Percentiles rank a stretch among this genome's conserved stretches.
Evolutionary conservation across 2,797 vertebrate genomes (phyloP).

Genomic region (Moxostoma hubbsi): DNA sequence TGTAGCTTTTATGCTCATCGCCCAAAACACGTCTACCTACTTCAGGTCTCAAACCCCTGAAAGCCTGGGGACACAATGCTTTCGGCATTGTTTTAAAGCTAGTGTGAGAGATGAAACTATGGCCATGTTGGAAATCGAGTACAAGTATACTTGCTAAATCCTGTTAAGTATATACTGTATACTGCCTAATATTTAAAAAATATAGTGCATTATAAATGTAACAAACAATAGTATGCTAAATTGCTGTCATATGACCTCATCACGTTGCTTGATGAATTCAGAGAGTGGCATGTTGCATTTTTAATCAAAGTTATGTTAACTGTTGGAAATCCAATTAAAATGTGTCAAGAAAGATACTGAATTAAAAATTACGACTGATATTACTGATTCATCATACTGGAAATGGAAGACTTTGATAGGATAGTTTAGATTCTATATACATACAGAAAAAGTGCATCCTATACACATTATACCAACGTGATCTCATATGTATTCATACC

Average conservation of each 20-base stretch:
- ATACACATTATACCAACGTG: too few relatives aligned
- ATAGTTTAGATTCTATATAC: too few relatives aligned
- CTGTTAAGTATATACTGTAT: background rate
- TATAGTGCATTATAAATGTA: background rate
- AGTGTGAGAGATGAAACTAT: conserved; percentile 56
- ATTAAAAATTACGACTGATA: too few relatives aligned
- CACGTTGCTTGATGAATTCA: too few relatives aligned
- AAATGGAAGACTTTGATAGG: too few relatives aligned
- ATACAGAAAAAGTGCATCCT: too few relatives aligned
- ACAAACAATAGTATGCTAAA: background rate
- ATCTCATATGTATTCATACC: too few relatives aligned
- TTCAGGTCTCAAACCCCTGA: conserved; percentile 68
- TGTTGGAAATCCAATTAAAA: too few relatives aligned
- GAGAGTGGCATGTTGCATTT: background rate
- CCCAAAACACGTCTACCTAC: conserved; percentile 70
- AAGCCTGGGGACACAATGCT: conserved; percentile 75
- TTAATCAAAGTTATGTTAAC: background rate
- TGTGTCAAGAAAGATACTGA: background rate
- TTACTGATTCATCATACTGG: too few relatives aligned
- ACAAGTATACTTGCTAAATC: background rate
- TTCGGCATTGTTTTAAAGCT: conserved; percentile 69
- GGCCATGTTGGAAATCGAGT: background rate
- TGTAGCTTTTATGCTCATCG: conserved; percentile 77
- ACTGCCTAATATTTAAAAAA: background rate
- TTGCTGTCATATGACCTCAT: background rate